Conservation (phyloP, 2,113 vertebrate genomes). For the Mormyrus lacerda region DNA sequence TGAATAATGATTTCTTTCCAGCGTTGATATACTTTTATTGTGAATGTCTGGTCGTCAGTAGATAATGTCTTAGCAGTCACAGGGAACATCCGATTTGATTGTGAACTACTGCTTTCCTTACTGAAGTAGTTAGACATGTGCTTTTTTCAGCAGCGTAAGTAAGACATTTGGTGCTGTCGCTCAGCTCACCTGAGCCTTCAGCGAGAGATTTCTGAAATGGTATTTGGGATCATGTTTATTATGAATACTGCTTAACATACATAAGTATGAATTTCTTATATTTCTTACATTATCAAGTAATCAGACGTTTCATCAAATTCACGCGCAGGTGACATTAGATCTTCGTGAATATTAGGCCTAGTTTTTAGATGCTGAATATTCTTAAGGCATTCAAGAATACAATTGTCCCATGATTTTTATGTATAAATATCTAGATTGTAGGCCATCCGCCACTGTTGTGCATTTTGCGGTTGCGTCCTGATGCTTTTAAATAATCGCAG, state of each 20-base stretch:
- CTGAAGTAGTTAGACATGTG: background rate
- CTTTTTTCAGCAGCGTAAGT: background rate
- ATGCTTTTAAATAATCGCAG: slow-evolving; percentile 21
- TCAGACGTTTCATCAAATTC: background rate
- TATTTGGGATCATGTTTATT: background rate
- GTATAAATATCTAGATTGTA: background rate
- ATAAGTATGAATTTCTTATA: background rate
- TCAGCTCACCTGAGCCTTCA: background rate
- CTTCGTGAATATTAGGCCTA: background rate
- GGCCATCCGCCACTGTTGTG: background rate
- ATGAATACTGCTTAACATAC: background rate
- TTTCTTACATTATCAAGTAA: background rate
- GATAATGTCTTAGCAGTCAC: background rate
- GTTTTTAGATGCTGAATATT: background rate
- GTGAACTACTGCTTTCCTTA: background rate
- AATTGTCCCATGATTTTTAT: slow-evolving; percentile 9
- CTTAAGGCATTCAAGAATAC: background rate
- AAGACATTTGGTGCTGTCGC: background rate
- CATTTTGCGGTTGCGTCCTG: background rate
- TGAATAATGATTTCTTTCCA: background rate
- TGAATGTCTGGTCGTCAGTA: background rate
- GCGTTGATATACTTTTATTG: background rate
- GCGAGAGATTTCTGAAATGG: background rate
- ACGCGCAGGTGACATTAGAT: background rate
- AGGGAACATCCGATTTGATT: background rate